Conservation (phyloP, 2,797 vertebrate species). For the Danio choprae region DNA sequence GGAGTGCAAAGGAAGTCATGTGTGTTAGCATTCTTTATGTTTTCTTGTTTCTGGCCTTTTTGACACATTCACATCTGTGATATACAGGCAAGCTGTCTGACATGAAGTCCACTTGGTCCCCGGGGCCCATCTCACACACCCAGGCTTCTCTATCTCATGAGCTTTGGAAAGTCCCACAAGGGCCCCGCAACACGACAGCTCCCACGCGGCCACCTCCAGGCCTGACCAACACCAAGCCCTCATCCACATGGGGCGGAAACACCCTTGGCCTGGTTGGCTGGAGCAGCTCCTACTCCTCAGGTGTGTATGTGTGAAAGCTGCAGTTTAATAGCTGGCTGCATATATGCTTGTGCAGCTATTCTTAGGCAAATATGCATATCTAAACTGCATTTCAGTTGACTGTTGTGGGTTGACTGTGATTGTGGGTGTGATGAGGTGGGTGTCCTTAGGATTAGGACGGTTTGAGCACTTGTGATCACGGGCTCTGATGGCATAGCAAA, state of each 20-base stretch:
- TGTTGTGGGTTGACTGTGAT: constrained; percentile 9
- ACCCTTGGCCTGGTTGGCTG: constrained; percentile 87
- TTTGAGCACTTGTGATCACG: neutral
- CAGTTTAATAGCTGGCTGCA: neutral
- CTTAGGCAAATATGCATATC: neutral
- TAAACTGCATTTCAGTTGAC: constrained; percentile 13
- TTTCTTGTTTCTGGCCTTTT: neutral
- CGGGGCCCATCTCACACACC: constrained; percentile 91
- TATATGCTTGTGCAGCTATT: constrained; percentile 2
- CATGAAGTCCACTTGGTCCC: constrained; percentile 96
- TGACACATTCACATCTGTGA: neutral
- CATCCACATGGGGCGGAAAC: constrained; percentile 93
- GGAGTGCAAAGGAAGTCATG: neutral
- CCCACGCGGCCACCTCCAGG: constrained; percentile 94
- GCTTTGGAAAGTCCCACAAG: constrained; percentile 94
- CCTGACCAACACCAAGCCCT: constrained; percentile 91
- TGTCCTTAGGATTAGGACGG: neutral
- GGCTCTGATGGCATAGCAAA: neutral
- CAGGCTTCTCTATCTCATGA: constrained; percentile 95
- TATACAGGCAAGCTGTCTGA: constrained; percentile 92
- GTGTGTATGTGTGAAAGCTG: constrained; percentile 7
- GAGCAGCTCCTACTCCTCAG: constrained; percentile 91
- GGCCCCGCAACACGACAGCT: constrained; percentile 87
- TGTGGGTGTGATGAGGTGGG: constrained; percentile 30
- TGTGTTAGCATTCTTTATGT: neutral